These are phyloP conservation scores for Drosophila kuntzei DNA, from an alignment of 2,888 invertebrate species.

Conservation along the genomic window DNA sequence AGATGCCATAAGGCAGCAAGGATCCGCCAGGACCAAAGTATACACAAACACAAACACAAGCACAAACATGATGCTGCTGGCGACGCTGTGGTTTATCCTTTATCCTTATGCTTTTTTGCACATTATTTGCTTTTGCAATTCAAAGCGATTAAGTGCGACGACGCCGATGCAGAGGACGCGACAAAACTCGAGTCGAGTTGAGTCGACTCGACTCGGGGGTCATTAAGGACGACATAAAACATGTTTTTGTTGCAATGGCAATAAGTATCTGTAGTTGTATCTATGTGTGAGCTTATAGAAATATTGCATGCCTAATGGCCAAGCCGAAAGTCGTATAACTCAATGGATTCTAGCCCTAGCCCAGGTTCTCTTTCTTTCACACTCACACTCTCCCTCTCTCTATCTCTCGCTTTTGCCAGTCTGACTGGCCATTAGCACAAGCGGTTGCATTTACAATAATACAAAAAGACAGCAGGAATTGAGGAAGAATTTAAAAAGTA, in stretches of 20 bases:
- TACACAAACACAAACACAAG: conserved; percentile 37
- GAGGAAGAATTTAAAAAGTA: conserved; percentile 52
- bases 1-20: conserved; percentile 68
- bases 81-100: conserved; percentile 77
- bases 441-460: conserved; percentile 54
- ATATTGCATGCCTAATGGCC: conserved; percentile 79
- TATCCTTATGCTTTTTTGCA: conserved; percentile 80
- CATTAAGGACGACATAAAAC: conserved; percentile 79
- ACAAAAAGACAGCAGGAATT: conserved; percentile 15
- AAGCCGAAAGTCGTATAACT: conserved; percentile 68
- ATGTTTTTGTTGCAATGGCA: conserved; percentile 78
- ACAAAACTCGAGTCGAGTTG: conserved; percentile 39
- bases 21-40: conserved; percentile 60
- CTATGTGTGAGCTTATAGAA: conserved; percentile 51
- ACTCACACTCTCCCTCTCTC: not conserved
- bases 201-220: conserved; percentile 67
- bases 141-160: conserved; percentile 80
- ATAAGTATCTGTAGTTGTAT: conserved; percentile 53
- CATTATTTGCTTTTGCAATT: conserved; percentile 82
- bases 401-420: not conserved
- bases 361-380: not conserved
- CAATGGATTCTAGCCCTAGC: conserved; percentile 40
- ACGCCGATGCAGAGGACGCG: conserved; percentile 32
- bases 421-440: conserved; percentile 65
- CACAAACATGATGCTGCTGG: conserved; percentile 47